Evolutionary conservation across 2,888 invertebrate genomes (phyloP), one percentile per base, ranked within the genome.

Genomic region (Cataglyphis livida): DNA sequence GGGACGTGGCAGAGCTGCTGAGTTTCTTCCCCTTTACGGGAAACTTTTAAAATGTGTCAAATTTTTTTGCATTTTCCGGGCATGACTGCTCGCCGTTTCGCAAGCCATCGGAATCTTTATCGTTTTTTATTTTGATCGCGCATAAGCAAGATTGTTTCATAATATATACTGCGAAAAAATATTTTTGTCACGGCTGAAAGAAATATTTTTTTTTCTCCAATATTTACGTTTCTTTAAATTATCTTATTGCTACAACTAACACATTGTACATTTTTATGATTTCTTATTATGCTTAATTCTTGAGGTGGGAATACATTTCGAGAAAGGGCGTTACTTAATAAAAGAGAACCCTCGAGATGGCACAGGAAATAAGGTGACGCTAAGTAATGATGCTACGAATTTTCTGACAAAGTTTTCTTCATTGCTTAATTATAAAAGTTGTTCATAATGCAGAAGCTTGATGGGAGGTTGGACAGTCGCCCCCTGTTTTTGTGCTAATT

Each of bases 371-470:
- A 65, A 74, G 65, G 57, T 76, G 48, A 71, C 65, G 51, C 70
- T 71, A 35, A 82, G 81, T 83, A 82, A 76, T 79, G 82, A 54
- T 61, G 84, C 64, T 81, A 88, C 82, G 89, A 87, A 91, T 90
- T 85, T 89, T 84, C 87, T 79, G 81, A 74, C 79, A 65, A 87
- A 90, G 87, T 91, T 92, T 91, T 84, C 89, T 87, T 88, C 88
- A 82, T 88, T 88, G 90, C 87, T 89, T 90, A 91, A 91, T 92
- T 91, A 92, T 89, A 91, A 92, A 92, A 92, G 89, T 92, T 92
- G 87, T 90, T 90, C 88, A 87, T 88, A 90, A 91, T 76, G 81
- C 82, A 84, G 75, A 18, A 76, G 81, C 48, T 85, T 85, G 83
- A 83, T 84, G 88, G 84, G 82, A 87, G 81, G 78, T 61, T 64